These are phyloP conservation scores for Apis laboriosa DNA, from an alignment of 1,140 invertebrate genomes.

Conservation along the genomic window DNA sequence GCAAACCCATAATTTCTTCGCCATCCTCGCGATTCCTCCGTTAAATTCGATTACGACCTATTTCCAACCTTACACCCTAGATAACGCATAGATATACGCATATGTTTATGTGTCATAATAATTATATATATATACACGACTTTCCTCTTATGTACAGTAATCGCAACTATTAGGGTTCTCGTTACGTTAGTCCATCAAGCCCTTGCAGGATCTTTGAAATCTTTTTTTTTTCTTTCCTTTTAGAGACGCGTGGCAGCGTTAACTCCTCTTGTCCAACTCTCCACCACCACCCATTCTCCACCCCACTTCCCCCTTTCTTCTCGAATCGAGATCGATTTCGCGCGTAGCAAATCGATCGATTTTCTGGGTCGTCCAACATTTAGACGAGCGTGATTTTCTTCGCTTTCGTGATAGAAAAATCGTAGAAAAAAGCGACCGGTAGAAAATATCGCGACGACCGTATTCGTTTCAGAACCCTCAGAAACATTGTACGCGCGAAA, in stretches of 20 bases:
- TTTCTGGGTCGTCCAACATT: neutral
- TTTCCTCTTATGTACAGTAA: conserved; percentile 67
- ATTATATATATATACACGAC: conserved; percentile 69
- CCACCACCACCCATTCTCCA: too few relatives aligned
- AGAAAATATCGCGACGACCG: conserved; percentile 29
- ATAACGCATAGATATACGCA: conserved; percentile 64
- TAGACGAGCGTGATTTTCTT: neutral
- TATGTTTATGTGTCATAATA: conserved; percentile 55
- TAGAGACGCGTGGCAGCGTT: too few relatives aligned
- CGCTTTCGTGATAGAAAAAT: conserved; percentile 24
- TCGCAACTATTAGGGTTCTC: conserved; percentile 31
- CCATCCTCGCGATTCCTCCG: neutral
- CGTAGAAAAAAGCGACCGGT: conserved; percentile 40
- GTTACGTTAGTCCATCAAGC: conserved; percentile 6
- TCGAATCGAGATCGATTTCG: neutral
- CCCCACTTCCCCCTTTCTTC: too few relatives aligned
- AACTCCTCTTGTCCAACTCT: too few relatives aligned
- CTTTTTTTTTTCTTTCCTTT: too few relatives aligned
- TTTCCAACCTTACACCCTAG: conserved; percentile 55
- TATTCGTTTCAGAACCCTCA: neutral
- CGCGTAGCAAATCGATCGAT: neutral
- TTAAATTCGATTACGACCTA: conserved; percentile 65
- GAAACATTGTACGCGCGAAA: too few relatives aligned
- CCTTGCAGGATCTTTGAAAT: neutral
- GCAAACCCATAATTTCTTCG: neutral